phyloP scores from a whole-genome alignment of 1,140 invertebrate genomes.

The Scaptomyza montana region DNA sequence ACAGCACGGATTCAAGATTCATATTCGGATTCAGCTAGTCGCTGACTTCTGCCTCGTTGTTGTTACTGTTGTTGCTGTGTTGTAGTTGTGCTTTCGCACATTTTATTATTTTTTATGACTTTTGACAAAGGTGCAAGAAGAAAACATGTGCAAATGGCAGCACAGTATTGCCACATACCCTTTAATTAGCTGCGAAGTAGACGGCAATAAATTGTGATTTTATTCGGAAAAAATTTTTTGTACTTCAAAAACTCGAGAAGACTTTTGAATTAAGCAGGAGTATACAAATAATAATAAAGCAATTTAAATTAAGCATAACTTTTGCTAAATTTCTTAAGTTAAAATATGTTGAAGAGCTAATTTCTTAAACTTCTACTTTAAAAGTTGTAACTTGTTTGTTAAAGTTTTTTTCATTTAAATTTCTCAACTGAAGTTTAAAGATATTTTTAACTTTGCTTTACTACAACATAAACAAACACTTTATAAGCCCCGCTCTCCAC shows the following conservation, averaged over 20 bases:
- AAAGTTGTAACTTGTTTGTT: not conserved
- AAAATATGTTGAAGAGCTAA: too few species aligned
- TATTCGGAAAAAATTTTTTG: not conserved
- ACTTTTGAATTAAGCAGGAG: too few species aligned
- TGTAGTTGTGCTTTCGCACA: constrained; percentile 63
- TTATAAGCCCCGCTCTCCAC: not conserved
- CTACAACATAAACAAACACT: not conserved
- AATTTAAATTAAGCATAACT: too few species aligned
- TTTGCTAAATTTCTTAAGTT: too few species aligned
- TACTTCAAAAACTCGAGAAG: not conserved
- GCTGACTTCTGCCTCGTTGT: constrained; percentile 11
- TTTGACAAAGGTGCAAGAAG: constrained; percentile 58
- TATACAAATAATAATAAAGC: too few species aligned
- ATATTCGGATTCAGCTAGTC: constrained; percentile 30
- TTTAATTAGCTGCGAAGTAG: constrained; percentile 4
- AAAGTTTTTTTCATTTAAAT: too few species aligned
- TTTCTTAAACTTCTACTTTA: not conserved
- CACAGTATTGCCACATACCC: constrained; percentile 19
- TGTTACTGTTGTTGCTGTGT: constrained; percentile 31
- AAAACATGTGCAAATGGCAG: constrained; percentile 50
- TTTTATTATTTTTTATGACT: constrained; percentile 82
- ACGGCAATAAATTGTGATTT: not conserved
- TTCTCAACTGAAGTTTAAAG: too few species aligned
- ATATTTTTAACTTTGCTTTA: too few species aligned
- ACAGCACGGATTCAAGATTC: constrained; percentile 42